These are phyloP conservation scores for Sesamia nonagrioides DNA, from an alignment of 1,140 invertebrate species.

Conservation along the genomic window DNA sequence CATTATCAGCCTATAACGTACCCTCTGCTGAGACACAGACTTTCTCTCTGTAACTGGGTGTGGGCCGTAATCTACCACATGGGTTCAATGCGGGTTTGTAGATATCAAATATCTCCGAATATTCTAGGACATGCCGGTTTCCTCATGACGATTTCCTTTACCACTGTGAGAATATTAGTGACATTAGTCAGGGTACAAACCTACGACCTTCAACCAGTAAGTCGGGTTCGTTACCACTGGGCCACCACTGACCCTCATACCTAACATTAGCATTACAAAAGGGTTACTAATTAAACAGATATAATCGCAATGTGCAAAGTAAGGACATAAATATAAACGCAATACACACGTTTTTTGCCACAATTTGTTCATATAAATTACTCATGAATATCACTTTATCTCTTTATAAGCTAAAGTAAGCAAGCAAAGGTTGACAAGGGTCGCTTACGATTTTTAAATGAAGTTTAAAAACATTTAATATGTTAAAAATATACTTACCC, in stretches of 20 bases:
- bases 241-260: no score
- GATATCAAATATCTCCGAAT: no score
- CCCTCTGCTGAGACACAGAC: no score
- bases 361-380: slow-evolving; percentile 57
- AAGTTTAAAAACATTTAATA: slow-evolving; percentile 62
- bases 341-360: slow-evolving; percentile 48
- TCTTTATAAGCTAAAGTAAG: slow-evolving; percentile 64
- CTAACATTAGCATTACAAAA: neutral
- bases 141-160: no score
- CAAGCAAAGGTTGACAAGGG: slow-evolving; percentile 71
- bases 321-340: slow-evolving; percentile 1
- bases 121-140: no score
- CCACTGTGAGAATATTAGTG: no score
- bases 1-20: neutral
- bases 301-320: slow-evolving; percentile 31
- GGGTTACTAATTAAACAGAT: slow-evolving; percentile 27
- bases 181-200: no score
- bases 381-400: slow-evolving; percentile 68
- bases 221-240: no score
- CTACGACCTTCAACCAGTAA: no score
- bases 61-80: no score
- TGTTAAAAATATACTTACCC: slow-evolving; percentile 52
- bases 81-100: no score
- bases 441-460: slow-evolving; percentile 65
- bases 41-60: no score